A percentile compares a stretch with the other conserved stretches of the same genome.
Conservation (phyloP, 2,113 vertebrate species). For the Hemibagrus wyckioides region DNA sequence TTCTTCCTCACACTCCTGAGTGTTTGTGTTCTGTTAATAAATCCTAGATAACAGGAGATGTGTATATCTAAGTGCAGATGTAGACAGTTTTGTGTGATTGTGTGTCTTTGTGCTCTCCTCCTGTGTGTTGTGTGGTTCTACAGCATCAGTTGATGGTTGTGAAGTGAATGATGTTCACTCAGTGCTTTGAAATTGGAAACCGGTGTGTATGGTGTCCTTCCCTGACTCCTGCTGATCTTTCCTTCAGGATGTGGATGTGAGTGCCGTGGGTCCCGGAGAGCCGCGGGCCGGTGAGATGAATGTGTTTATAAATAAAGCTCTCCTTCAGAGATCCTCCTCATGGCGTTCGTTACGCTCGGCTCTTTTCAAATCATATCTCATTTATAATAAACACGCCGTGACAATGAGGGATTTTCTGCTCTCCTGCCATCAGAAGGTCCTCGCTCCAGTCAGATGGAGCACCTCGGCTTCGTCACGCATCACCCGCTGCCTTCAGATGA, state of each 20-base stretch:
- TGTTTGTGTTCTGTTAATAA: too few relatives aligned
- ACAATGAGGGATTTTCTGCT: conserved; percentile 28
- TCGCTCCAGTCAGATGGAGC: not conserved
- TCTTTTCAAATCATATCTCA: conserved; percentile 31
- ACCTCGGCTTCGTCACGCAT: not conserved
- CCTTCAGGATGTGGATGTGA: not conserved
- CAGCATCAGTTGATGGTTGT: not conserved
- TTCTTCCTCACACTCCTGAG: too few relatives aligned
- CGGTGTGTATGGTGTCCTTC: too few relatives aligned
- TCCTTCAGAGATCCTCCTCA: conserved; percentile 1
- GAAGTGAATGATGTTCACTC: not conserved
- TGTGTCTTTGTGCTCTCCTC: not conserved
- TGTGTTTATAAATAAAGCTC: conserved; percentile 10
- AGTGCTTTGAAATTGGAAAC: not conserved
- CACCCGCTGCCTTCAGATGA: not conserved
- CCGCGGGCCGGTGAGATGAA: too few relatives aligned
- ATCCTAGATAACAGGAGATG: not conserved
- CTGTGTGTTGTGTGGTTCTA: not conserved
- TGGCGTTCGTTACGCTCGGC: not conserved
- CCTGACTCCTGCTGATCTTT: not conserved
- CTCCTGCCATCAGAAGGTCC: not conserved
- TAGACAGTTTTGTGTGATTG: not conserved
- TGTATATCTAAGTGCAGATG: not conserved
- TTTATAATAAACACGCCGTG: conserved; percentile 25
- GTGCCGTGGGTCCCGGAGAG: too few relatives aligned